Percentiles rank a stretch among this genome's conserved stretches.
phyloP scores from a whole-genome alignment of 2,888 invertebrate genomes.

The Calliopum simillimum region DNA sequence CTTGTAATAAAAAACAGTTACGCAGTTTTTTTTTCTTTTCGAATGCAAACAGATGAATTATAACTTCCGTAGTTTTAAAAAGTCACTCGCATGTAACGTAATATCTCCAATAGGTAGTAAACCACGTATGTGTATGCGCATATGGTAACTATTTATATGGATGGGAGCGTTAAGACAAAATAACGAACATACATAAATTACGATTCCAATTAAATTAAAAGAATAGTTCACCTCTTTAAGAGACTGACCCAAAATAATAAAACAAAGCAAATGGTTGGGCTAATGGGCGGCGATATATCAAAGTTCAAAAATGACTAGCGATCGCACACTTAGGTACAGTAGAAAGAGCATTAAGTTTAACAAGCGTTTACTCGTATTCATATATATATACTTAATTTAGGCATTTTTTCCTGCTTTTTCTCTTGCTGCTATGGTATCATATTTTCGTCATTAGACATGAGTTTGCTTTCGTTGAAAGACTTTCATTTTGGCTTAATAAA shows the following conservation, averaged over 20 bases:
- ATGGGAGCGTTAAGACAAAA: not conserved
- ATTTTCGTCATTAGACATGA: conserved; percentile 11
- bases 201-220: conserved; percentile 7
- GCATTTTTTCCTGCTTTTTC: not conserved
- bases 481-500: conserved; percentile 19
- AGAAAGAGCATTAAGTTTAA: not conserved
- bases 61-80: too few relatives aligned
- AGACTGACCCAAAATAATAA: conserved; percentile 22
- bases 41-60: too few relatives aligned
- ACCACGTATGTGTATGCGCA: too few relatives aligned
- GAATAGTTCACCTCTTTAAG: conserved; percentile 19
- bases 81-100: too few relatives aligned
- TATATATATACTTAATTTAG: not conserved
- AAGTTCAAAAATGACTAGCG: not conserved
- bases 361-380: not conserved
- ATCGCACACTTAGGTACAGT: not conserved
- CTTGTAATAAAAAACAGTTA: too few relatives aligned
- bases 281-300: not conserved
- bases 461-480: not conserved
- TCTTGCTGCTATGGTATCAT: not conserved
- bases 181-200: conserved; percentile 12
- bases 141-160: too few relatives aligned
- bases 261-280: not conserved
- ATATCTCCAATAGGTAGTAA: too few relatives aligned
- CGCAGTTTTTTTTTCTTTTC: too few relatives aligned